Evolutionary conservation across 2,888 invertebrate species (phyloP).

Genomic region (Lithophane socia): DNA sequence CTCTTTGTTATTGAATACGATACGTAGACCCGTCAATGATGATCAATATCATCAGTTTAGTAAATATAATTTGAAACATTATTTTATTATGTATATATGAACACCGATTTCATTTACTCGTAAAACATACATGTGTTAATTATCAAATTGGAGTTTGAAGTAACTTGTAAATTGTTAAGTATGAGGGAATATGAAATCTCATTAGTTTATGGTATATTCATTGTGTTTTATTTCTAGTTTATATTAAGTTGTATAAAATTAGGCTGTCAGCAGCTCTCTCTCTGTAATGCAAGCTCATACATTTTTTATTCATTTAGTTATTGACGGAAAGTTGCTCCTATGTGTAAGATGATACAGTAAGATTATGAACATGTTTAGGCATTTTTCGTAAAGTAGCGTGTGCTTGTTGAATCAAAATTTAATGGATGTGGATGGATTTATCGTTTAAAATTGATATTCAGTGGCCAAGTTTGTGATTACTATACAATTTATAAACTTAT

Average conservation of each 20-base stretch:
- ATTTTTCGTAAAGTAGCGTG: slow-evolving; percentile 63
- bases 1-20: slow-evolving; percentile 37
- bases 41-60: slow-evolving; percentile 54
- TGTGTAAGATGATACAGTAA: slow-evolving; percentile 61
- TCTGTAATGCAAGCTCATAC: slow-evolving; percentile 81
- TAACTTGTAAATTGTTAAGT: slow-evolving; percentile 86
- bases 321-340: slow-evolving; percentile 51
- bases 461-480: slow-evolving; percentile 88
- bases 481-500: slow-evolving; percentile 89
- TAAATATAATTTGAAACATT: slow-evolving; percentile 63
- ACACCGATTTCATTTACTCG: slow-evolving; percentile 63
- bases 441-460: slow-evolving; percentile 75
- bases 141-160: slow-evolving; percentile 73
- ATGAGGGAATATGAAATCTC: slow-evolving; percentile 82
- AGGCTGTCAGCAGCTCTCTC: slow-evolving; percentile 86
- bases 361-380: slow-evolving; percentile 57
- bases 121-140: slow-evolving; percentile 61
- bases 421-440: slow-evolving; percentile 65
- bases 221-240: slow-evolving; percentile 79
- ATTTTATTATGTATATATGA: slow-evolving; percentile 70
- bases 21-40: slow-evolving; percentile 52
- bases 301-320: slow-evolving; percentile 65
- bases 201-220: slow-evolving; percentile 80
- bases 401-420: slow-evolving; percentile 68
- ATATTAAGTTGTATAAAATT: slow-evolving; percentile 88